A percentile compares a stretch with the other conserved stretches of the same genome.
These are phyloP conservation scores for Pantherophis guttatus DNA, from an alignment of 2,113 vertebrate species.

Conservation along the genomic window DNA sequence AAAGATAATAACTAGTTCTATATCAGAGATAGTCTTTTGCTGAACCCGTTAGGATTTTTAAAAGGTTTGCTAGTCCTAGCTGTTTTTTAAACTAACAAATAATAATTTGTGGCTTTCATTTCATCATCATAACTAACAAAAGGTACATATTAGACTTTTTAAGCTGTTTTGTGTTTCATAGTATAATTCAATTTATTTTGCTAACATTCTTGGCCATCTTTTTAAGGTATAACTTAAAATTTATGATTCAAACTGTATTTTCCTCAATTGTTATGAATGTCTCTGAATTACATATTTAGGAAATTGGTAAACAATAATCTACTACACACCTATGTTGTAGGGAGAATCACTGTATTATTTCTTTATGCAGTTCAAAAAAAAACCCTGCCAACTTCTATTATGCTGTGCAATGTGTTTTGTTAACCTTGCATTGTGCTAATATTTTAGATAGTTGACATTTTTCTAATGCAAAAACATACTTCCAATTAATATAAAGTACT, in stretches of 20 bases:
- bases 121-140: slow-evolving; percentile 33
- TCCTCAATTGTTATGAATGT: not conserved
- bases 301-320: not conserved
- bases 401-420: not conserved
- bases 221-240: not conserved
- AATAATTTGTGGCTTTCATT: slow-evolving; percentile 20
- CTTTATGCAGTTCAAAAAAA: not conserved
- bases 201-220: slow-evolving; percentile 23
- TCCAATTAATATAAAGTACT: slow-evolving; percentile 37
- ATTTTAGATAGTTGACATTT: not conserved
- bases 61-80: slow-evolving; percentile 42
- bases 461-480: slow-evolving; percentile 38
- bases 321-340: not conserved
- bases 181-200: slow-evolving; percentile 17
- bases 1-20: slow-evolving; percentile 50
- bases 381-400: not conserved
- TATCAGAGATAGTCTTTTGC: slow-evolving; percentile 49
- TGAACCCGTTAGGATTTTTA: slow-evolving; percentile 53
- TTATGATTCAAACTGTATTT: not conserved
- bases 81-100: slow-evolving; percentile 31
- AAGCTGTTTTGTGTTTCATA: not conserved
- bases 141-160: slow-evolving; percentile 9
- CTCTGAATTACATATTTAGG: slow-evolving; percentile 29
- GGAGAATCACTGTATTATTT: not conserved
- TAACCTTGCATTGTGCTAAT: not conserved